Percentiles rank a stretch among this genome's conserved stretches.
Evolutionary conservation across 2,113 vertebrate species (phyloP).

Genomic region (Uria aalge): DNA sequence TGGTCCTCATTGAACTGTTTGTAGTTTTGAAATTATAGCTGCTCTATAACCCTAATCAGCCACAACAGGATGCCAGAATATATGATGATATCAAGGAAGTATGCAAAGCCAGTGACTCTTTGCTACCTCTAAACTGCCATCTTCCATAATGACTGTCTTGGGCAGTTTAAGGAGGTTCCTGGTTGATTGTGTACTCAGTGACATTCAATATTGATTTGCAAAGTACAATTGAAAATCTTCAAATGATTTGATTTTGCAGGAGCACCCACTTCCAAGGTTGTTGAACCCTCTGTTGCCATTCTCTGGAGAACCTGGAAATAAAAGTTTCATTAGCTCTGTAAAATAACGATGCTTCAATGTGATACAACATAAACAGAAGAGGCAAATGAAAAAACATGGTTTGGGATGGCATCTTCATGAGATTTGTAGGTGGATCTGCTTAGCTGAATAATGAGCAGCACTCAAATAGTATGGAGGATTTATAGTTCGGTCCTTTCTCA

Average conservation of each 20-base stretch:
- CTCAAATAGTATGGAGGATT: background rate
- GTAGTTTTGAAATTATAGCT: constrained; percentile 9
- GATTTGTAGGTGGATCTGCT: background rate
- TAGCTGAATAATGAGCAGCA: background rate
- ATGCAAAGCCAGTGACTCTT: background rate
- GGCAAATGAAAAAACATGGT: background rate
- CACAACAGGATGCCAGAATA: background rate
- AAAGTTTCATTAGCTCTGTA: background rate
- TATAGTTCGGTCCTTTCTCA: background rate
- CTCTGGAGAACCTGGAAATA: background rate
- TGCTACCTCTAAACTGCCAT: background rate
- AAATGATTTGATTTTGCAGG: background rate
- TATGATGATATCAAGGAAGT: background rate
- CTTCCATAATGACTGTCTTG: background rate
- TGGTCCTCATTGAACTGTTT: background rate
- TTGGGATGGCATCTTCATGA: background rate
- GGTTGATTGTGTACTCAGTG: background rate
- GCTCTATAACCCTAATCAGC: background rate
- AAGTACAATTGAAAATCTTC: background rate
- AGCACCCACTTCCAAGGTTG: background rate
- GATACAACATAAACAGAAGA: background rate
- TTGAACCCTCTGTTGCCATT: background rate
- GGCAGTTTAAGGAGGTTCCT: background rate
- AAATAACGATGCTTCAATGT: background rate
- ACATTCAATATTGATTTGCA: background rate